Percentiles rank a stretch among this genome's conserved stretches.
phyloP scores from a whole-genome alignment of 2,888 invertebrate genomes.

The Zonitis immaculata region DNA sequence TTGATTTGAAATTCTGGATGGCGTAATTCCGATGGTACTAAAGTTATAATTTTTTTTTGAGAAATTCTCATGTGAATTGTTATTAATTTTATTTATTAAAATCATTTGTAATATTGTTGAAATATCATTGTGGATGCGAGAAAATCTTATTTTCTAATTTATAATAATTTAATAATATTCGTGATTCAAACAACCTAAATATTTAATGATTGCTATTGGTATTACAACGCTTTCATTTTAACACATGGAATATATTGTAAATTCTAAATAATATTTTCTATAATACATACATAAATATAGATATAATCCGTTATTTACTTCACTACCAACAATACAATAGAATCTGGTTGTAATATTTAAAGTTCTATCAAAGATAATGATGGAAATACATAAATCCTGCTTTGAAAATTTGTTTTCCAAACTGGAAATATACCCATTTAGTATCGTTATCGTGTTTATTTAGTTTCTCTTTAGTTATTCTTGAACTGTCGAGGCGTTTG shows the following conservation, averaged over 20 bases:
- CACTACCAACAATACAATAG: not conserved
- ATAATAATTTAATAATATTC: not conserved
- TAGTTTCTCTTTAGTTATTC: not conserved
- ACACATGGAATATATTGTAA: constrained; percentile 7
- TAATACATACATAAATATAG: not conserved
- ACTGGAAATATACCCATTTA: no score
- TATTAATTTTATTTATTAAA: constrained; percentile 1
- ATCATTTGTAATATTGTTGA: not conserved
- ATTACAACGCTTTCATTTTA: constrained; percentile 7
- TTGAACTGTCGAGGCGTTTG: not conserved
- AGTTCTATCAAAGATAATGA: no score
- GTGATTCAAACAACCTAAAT: constrained; percentile 12
- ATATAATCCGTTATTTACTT: not conserved
- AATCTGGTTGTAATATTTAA: no score
- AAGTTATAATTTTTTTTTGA: not conserved
- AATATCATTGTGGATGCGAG: constrained; percentile 1
- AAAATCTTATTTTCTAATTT: not conserved
- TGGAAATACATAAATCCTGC: no score
- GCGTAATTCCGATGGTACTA: not conserved
- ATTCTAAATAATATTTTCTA: not conserved
- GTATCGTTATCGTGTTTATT: not conserved
- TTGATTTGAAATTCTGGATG: no score
- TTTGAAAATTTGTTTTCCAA: no score
- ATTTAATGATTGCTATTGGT: not conserved
- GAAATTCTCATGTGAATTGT: not conserved